A percentile compares a stretch with the other conserved stretches of the same genome.
Evolutionary conservation across 2,888 invertebrate species (phyloP).

Genomic region (Ormyrus pomaceus): DNA sequence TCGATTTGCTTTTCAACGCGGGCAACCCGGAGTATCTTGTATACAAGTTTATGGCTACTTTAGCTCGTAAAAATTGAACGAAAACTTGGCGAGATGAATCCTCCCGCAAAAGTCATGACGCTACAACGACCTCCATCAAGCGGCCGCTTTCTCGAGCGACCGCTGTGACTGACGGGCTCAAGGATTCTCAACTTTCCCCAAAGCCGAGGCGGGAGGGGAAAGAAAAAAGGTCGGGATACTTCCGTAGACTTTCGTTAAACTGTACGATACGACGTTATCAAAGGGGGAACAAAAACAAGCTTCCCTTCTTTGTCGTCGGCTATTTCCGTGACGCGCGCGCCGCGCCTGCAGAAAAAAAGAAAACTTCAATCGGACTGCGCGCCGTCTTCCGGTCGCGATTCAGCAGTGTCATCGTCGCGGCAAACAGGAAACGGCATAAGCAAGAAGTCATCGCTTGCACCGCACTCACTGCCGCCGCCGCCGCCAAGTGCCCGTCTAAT

Average conservation of each 20-base stretch:
- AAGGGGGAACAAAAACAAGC: too few relatives aligned
- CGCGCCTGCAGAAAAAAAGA: background rate
- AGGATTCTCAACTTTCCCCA: background rate
- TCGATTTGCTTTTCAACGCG: too few relatives aligned
- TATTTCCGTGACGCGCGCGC: too few relatives aligned
- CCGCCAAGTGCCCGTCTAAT: background rate
- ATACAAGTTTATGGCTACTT: too few relatives aligned
- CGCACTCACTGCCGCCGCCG: background rate
- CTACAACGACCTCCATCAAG: background rate
- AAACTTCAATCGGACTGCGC: conserved; percentile 21
- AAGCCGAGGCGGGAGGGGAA: background rate
- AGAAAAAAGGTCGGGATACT: too few relatives aligned
- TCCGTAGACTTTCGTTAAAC: too few relatives aligned
- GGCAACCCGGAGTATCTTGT: too few relatives aligned
- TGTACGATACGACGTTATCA: too few relatives aligned
- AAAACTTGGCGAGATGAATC: too few relatives aligned
- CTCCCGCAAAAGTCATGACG: too few relatives aligned
- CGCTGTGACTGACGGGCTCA: background rate
- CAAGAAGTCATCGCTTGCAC: conserved; percentile 40
- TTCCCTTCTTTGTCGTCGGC: too few relatives aligned
- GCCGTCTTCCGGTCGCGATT: conserved; percentile 45
- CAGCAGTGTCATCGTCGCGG: conserved; percentile 48
- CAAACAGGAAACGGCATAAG: conserved; percentile 46
- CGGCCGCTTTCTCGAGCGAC: background rate
- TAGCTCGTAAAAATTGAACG: too few relatives aligned